phyloP scores from a whole-genome alignment of 2,113 vertebrate species.

The Sinocyclocheilus rhinocerous region DNA sequence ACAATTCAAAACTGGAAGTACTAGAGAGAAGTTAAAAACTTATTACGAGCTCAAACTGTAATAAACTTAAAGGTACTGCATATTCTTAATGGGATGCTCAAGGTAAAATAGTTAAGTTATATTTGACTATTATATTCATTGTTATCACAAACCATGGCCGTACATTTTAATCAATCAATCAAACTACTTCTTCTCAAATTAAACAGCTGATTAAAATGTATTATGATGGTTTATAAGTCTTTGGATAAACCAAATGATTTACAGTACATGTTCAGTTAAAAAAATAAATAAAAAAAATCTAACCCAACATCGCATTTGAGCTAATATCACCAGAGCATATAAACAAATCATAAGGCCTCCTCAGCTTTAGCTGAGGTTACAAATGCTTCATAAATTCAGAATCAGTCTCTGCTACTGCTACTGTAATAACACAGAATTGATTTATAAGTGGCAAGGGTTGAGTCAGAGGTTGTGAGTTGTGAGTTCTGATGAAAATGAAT shows the following conservation, averaged over 20 bases:
- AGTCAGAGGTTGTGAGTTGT: constrained; percentile 28
- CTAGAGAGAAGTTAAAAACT: background rate
- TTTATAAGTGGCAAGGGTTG: constrained; percentile 27
- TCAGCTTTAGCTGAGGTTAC: constrained; percentile 8
- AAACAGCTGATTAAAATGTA: background rate
- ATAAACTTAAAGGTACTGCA: background rate
- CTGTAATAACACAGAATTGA: constrained; percentile 34
- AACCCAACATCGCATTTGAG: background rate
- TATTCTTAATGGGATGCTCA: background rate
- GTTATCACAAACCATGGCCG: background rate
- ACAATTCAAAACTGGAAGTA: constrained; percentile 15
- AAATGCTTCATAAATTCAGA: constrained; percentile 42
- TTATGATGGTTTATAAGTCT: background rate
- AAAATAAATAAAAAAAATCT: background rate
- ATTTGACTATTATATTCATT: too few relatives aligned
- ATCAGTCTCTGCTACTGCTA: constrained; percentile 21
- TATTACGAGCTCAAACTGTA: background rate
- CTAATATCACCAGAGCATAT: constrained; percentile 12
- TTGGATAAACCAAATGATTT: background rate
- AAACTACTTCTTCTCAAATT: background rate
- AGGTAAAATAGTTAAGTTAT: too few relatives aligned
- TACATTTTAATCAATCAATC: background rate
- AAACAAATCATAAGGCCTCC: constrained; percentile 31
- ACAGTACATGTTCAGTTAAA: background rate
- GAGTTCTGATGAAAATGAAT: constrained; percentile 18